Percentiles rank a stretch among this genome's conserved stretches.
phyloP scores from a whole-genome alignment of 2,797 vertebrate genomes.

The Spinus pinus region DNA sequence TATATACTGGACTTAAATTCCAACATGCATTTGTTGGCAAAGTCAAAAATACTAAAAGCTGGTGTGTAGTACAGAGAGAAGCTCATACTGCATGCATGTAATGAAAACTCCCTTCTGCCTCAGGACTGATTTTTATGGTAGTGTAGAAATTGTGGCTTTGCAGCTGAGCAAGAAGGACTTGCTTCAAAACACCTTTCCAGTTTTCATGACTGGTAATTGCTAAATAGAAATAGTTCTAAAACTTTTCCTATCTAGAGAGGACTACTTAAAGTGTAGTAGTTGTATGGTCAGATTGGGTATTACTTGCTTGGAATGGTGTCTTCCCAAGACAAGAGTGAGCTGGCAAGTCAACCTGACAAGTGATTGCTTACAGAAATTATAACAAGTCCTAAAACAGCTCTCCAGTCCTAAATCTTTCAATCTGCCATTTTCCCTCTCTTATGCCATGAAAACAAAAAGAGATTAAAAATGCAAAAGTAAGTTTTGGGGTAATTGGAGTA shows the following conservation, averaged over 20 bases:
- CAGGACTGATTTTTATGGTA: neutral
- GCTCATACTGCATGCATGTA: neutral
- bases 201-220: neutral
- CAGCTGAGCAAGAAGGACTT: neutral
- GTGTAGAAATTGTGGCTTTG: neutral
- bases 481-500: neutral
- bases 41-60: neutral
- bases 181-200: neutral
- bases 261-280: neutral
- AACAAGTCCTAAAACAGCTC: neutral
- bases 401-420: neutral
- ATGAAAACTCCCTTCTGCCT: neutral
- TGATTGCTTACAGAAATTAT: neutral
- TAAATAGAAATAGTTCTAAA: neutral
- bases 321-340: neutral
- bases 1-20: neutral
- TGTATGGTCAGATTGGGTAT: neutral
- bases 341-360: neutral
- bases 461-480: neutral
- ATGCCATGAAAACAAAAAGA: neutral
- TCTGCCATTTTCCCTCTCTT: neutral
- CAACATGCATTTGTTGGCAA: neutral
- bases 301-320: neutral
- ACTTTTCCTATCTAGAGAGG: neutral
- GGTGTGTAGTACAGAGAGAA: neutral